Evolutionary conservation across 2,888 invertebrate genomes (phyloP), one percentile per base, ranked within the genome.

Genomic region (Seira sanloemensis): DNA sequence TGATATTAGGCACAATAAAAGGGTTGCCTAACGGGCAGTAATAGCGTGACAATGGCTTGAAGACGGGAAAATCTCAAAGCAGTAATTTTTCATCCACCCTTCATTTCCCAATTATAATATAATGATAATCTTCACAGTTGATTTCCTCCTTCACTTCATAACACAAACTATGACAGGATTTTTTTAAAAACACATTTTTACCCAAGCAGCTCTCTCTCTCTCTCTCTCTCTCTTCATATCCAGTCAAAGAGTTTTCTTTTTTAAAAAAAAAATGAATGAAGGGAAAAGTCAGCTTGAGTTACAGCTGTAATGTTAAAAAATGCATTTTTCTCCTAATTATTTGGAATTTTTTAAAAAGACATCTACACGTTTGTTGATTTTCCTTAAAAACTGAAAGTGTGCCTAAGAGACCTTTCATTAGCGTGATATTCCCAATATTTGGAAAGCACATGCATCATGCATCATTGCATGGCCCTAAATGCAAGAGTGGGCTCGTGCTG

Each of bases 111-210:
- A 78, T 78, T 72, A 72, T 77, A 77, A 77, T 77, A 58, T 77
- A 77, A 77, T 77, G 77, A 77, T 77, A 77, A 72, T 82, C 76
- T 67, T 82, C 77, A 82, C 77, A 72, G 82, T 77, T 82, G 82
- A 82, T 82, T 82, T 76, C 82, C 76, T 82, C 54, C 26, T 72
- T 50, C 75, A 69, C 81, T 75, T 69, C 76, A 77, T 77, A 76
- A 72, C 54, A 73, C 62, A 71, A 27, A 50, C 67, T 69, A 69
- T 77, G 77, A 77, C 77, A 77, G 69, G 50, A 18, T 50, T 2
- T 37, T 7, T 12, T 12, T 37, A 50, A 7, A 50, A 50, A 50
- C 2, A 50, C 50, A 12, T 50, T 50, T n/a, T n/a, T n/a, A n/a
- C n/a, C n/a, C n/a, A n/a, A n/a, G n/a, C n/a, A n/a, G n/a, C n/a